Evolutionary conservation across 2,797 vertebrate genomes (phyloP).

Genomic region (Coracias cyanogaster): DNA sequence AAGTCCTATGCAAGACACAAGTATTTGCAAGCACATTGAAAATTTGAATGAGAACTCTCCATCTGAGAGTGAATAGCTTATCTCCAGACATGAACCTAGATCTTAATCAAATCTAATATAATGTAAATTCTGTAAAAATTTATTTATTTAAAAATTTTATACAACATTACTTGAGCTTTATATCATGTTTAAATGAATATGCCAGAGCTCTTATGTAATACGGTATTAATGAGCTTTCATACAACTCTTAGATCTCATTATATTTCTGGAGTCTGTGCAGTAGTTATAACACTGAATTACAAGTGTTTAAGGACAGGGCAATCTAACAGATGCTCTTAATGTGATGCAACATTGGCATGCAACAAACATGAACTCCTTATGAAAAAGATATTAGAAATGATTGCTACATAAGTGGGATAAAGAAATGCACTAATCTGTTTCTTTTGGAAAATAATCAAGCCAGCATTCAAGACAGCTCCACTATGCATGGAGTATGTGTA

Average conservation of each 20-base stretch:
- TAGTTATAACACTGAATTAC: not conserved
- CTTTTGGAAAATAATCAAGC: not conserved
- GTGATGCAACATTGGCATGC: not conserved
- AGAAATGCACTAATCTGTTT: not conserved
- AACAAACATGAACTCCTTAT: not conserved
- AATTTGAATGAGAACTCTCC: not conserved
- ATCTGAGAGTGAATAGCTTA: not conserved
- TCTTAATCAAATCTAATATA: not conserved
- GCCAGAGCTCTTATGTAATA: accelerated
- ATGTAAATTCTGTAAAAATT: not conserved
- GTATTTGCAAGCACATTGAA: not conserved
- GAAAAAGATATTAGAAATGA: not conserved
- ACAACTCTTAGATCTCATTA: not conserved
- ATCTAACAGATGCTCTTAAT: not conserved
- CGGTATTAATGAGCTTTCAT: not conserved
- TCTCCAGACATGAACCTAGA: not conserved
- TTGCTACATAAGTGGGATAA: not conserved
- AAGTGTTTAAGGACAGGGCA: not conserved
- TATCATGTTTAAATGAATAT: not conserved
- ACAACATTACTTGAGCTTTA: not conserved
- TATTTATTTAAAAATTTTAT: not conserved
- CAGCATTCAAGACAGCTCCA: not conserved
- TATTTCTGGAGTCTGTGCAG: not conserved
- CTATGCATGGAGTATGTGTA: not conserved
- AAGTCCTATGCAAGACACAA: accelerated